Evolutionary conservation across 2,797 vertebrate genomes (phyloP).

Genomic region (Zonotrichia albicollis): DNA sequence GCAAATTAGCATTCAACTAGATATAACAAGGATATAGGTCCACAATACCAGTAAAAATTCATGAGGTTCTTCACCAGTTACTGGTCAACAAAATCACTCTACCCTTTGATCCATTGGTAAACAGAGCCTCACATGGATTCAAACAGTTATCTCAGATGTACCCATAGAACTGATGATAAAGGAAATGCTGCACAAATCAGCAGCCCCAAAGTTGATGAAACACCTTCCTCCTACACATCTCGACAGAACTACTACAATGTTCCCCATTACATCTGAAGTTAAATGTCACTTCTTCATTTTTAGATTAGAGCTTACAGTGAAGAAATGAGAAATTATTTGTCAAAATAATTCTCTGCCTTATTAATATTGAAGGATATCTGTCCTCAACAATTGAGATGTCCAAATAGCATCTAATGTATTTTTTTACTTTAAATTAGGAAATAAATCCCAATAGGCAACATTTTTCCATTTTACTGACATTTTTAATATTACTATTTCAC

Average conservation of each 20-base stretch:
- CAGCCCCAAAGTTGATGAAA: background rate
- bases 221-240: background rate
- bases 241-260: background rate
- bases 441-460: background rate
- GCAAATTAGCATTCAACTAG: background rate
- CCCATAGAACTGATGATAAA: background rate
- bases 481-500: background rate
- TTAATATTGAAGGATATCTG: background rate
- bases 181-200: background rate
- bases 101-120: background rate
- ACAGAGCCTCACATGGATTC: background rate
- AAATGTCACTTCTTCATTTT: background rate
- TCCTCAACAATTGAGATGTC: background rate
- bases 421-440: background rate
- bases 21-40: background rate
- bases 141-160: background rate
- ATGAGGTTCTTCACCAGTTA: background rate
- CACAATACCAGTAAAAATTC: background rate
- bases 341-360: background rate
- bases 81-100: background rate
- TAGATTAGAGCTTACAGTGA: background rate
- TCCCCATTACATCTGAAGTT: background rate
- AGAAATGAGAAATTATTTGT: background rate
- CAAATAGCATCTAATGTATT: background rate
- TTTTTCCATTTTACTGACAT: background rate